Percentiles rank a stretch among this genome's conserved stretches.
Evolutionary conservation across 2,888 invertebrate genomes (phyloP).

Genomic region (Sphecodes monilicornis): DNA sequence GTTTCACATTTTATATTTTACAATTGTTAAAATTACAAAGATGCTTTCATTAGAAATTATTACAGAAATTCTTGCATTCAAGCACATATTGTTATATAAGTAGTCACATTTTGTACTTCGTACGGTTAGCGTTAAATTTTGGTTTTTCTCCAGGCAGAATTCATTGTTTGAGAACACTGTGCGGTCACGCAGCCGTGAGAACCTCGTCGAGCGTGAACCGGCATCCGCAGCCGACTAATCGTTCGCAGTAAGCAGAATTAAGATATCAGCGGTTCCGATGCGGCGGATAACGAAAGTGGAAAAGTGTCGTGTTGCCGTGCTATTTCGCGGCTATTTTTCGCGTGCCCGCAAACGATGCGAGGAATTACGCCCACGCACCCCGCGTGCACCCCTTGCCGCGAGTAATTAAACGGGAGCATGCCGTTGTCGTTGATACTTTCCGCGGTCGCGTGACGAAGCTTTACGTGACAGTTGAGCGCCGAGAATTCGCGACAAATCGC

Average conservation of each 20-base stretch:
- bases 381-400: constrained; percentile 21
- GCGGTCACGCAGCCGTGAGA: constrained; percentile 34
- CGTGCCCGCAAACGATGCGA: constrained; percentile 47
- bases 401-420: constrained; percentile 60
- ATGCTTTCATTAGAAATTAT: no score
- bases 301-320: constrained; percentile 49
- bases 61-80: no score
- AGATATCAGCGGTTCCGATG: constrained; percentile 25
- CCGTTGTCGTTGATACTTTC: constrained; percentile 63
- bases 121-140: no score
- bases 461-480: constrained; percentile 55
- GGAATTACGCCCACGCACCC: constrained; percentile 37
- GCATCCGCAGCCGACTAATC: constrained; percentile 1
- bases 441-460: constrained; percentile 64
- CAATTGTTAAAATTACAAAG: no score
- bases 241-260: constrained; percentile 22
- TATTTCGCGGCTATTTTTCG: constrained; percentile 62
- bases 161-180: background rate
- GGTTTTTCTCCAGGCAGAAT: background rate
- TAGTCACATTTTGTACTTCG: no score
- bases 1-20: no score
- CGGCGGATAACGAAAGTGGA: constrained; percentile 32
- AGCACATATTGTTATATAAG: no score
- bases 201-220: constrained; percentile 14
- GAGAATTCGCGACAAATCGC: constrained; percentile 61